These are phyloP conservation scores for Caenorhabditis drosophilae DNA, from an alignment of 2,888 invertebrate species.

Conservation along the genomic window DNA sequence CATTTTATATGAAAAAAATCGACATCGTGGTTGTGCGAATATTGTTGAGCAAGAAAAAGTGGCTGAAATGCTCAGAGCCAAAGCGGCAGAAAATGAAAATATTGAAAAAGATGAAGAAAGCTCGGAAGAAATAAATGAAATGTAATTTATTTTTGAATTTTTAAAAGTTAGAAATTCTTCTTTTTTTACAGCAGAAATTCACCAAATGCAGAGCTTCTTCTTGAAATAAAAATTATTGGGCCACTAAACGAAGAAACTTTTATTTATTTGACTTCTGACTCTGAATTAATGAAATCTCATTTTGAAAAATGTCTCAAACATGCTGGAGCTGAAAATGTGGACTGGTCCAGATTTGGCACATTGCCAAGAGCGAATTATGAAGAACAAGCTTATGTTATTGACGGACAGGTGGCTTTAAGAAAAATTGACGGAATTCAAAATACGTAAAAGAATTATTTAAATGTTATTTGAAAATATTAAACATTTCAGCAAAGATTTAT, in stretches of 20 bases:
- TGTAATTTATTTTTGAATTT: not conserved
- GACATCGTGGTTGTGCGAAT: conserved; percentile 20
- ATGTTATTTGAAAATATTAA: not conserved
- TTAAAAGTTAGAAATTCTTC: not conserved
- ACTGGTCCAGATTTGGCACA: conserved; percentile 14
- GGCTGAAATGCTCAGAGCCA: conserved; percentile 10
- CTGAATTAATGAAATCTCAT: conserved; percentile 16
- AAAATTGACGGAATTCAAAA: not conserved
- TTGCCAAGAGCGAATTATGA: conserved; percentile 32
- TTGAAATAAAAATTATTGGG: conserved; percentile 17
- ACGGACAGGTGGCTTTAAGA: conserved; percentile 8
- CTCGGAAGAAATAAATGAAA: too few species aligned
- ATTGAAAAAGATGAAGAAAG: too few species aligned
- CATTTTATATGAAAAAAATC: conserved; percentile 26
- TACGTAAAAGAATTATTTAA: not conserved
- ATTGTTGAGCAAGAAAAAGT: conserved; percentile 27
- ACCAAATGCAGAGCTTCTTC: conserved; percentile 4
- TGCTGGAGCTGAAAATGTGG: conserved; percentile 1
- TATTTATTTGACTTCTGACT: conserved; percentile 12
- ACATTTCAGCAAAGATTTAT: conserved; percentile 5
- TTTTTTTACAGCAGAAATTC: not conserved
- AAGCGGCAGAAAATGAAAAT: conserved; percentile 4
- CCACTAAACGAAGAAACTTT: conserved; percentile 15
- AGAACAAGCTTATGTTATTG: conserved; percentile 19
- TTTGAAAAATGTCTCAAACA: conserved; percentile 7